Evolutionary conservation across 2,888 invertebrate genomes (phyloP).

Genomic region (Drosophila borealis): DNA sequence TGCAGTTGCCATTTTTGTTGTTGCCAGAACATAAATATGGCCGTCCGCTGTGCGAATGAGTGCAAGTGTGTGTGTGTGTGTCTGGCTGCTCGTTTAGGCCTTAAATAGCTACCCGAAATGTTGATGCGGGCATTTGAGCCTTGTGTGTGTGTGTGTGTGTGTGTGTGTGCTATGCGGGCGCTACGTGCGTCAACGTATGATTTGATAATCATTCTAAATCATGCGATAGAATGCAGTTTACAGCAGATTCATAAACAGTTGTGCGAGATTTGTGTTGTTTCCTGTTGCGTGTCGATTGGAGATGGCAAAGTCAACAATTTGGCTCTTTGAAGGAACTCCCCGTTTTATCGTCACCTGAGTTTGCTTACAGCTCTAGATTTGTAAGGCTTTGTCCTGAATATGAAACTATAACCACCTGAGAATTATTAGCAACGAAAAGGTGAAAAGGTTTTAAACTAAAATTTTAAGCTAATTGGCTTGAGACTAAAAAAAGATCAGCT

Average conservation of each 20-base stretch:
- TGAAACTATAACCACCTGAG: too few relatives aligned
- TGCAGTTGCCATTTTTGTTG: slow-evolving; percentile 54
- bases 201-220: slow-evolving; percentile 41
- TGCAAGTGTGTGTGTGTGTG: slow-evolving; percentile 1
- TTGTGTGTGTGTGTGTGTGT: slow-evolving; percentile 8
- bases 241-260: slow-evolving; percentile 3
- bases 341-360: too few relatives aligned
- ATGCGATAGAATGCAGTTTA: slow-evolving; percentile 17
- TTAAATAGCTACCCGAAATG: slow-evolving; percentile 47
- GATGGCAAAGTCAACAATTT: not conserved
- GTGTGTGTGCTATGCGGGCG: not conserved
- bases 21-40: slow-evolving; percentile 56
- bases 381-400: too few relatives aligned
- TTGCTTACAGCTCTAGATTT: too few relatives aligned
- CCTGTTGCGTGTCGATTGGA: not conserved
- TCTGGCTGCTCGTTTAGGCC: slow-evolving; percentile 42
- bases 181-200: slow-evolving; percentile 17
- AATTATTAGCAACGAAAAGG: too few relatives aligned
- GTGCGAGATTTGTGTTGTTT: not conserved
- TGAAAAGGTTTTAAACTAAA: too few relatives aligned
- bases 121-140: slow-evolving; percentile 33
- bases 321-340: too few relatives aligned
- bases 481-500: too few relatives aligned
- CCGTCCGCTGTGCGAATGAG: slow-evolving; percentile 10
- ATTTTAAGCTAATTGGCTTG: too few relatives aligned